Percentiles rank a stretch among this genome's conserved stretches.
Evolutionary conservation across 1,140 invertebrate species (phyloP).

Genomic region (Nephila pilipes): DNA sequence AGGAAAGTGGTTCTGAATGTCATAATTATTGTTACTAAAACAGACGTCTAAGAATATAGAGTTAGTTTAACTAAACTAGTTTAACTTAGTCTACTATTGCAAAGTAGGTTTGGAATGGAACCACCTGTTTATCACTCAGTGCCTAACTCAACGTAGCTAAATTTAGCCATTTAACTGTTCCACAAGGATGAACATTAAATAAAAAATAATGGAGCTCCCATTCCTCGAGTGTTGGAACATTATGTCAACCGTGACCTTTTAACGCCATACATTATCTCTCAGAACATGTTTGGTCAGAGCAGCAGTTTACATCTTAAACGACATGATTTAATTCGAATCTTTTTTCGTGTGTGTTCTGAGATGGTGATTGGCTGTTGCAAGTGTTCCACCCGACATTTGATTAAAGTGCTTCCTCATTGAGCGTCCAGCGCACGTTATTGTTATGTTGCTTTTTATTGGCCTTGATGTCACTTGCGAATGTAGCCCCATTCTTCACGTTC

Average conservation of each 20-base stretch:
- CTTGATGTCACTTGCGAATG: slow-evolving; percentile 35
- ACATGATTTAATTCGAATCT: neutral
- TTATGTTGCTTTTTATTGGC: neutral
- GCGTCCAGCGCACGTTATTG: neutral
- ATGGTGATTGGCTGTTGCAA: neutral
- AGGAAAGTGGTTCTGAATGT: no score
- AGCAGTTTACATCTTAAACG: neutral
- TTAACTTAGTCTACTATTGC: no score
- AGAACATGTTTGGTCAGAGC: neutral
- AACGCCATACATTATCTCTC: neutral
- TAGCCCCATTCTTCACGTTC: neutral
- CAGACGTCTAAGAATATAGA: no score
- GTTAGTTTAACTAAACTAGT: no score
- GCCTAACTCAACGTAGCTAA: no score
- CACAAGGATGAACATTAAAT: neutral
- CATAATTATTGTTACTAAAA: no score
- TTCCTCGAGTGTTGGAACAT: neutral
- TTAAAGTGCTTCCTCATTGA: slow-evolving; percentile 47
- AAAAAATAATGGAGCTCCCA: neutral
- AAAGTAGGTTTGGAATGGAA: no score
- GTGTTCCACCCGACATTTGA: slow-evolving; percentile 16
- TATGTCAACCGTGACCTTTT: neutral
- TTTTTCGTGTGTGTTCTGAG: neutral
- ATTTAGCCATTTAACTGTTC: neutral
- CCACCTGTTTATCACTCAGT: no score